Conservation (phyloP, 2,797 vertebrate species). For the Jordanella pulchra region DNA sequence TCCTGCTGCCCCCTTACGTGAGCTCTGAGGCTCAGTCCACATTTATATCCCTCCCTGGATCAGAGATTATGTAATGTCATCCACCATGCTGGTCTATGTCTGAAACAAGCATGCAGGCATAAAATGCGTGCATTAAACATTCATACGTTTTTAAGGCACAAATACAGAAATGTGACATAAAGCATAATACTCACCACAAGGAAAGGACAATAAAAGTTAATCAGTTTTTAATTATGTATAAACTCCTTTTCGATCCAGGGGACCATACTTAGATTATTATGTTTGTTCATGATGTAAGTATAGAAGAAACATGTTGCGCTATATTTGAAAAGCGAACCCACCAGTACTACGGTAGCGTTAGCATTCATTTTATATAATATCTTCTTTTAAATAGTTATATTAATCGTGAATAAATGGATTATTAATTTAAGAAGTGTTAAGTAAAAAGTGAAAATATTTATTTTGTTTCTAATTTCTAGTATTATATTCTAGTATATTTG, state of each 20-base stretch:
- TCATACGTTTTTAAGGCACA: not conserved
- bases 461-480: not conserved
- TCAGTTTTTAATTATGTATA: not conserved
- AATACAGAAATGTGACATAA: slow-evolving; percentile 9
- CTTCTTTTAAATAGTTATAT: not conserved
- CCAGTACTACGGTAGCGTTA: not conserved
- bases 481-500: no score
- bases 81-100: slow-evolving; percentile 18
- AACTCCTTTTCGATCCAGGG: not conserved
- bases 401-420: not conserved
- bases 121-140: slow-evolving; percentile 13
- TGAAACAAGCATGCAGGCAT: slow-evolving; percentile 23
- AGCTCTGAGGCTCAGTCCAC: slow-evolving; percentile 48
- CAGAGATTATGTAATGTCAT: slow-evolving; percentile 59
- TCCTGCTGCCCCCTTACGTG: slow-evolving; percentile 33
- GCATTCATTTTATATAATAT: not conserved
- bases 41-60: slow-evolving; percentile 58
- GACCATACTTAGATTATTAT: not conserved
- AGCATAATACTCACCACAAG: not conserved
- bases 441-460: not conserved
- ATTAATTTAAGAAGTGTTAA: not conserved
- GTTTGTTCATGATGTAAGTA: not conserved
- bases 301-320: not conserved
- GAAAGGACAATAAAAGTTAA: slow-evolving; percentile 7
- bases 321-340: not conserved